phyloP scores from a whole-genome alignment of 1,140 invertebrate species.

The Trichonephila clavipes region DNA sequence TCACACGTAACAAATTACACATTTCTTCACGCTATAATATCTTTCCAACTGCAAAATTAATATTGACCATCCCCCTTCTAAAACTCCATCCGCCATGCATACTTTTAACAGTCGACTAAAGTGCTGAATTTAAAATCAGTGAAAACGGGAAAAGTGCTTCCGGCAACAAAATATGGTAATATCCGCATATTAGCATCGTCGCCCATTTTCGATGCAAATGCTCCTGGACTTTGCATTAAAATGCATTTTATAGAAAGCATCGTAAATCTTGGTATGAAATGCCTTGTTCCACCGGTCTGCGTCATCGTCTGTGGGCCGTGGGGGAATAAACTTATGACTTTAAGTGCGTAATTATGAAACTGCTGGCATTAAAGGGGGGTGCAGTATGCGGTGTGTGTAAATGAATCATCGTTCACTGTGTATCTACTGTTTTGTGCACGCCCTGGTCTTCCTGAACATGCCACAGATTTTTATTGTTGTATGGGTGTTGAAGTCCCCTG shows the following conservation, averaged over 20 bases:
- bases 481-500: neutral
- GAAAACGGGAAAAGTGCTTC: slow-evolving; percentile 11
- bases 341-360: slow-evolving; percentile 54
- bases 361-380: neutral
- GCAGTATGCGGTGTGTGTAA: neutral
- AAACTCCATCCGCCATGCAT: neutral
- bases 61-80: neutral
- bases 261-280: neutral
- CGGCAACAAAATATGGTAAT: slow-evolving; percentile 38
- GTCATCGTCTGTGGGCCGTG: neutral
- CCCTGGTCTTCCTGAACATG: neutral
- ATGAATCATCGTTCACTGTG: slow-evolving; percentile 24
- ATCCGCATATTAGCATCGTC: slow-evolving; percentile 3
- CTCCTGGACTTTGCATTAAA: neutral
- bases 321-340: slow-evolving; percentile 23
- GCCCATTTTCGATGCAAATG: slow-evolving; percentile 10
- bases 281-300: neutral
- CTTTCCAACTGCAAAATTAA: slow-evolving; percentile 14
- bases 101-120: slow-evolving; percentile 19
- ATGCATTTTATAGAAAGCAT: slow-evolving; percentile 19
- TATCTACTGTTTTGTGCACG: neutral
- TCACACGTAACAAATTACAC: neutral
- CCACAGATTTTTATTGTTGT: neutral
- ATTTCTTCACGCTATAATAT: neutral
- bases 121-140: slow-evolving; percentile 24